phyloP scores from a whole-genome alignment of 2,797 vertebrate genomes.

The Scomberomorus guttatus region DNA sequence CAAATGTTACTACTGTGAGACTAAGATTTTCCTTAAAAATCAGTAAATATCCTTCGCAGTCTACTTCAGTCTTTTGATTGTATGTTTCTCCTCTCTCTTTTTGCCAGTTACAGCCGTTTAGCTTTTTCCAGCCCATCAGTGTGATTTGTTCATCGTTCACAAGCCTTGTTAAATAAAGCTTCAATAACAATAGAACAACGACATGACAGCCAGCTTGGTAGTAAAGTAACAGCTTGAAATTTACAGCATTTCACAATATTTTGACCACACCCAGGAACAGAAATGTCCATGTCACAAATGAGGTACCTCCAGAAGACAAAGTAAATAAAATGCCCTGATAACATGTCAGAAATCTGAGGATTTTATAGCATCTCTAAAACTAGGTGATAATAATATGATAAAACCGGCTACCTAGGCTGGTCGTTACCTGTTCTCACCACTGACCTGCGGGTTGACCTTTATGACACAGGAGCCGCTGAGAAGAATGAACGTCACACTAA shows the following conservation, averaged over 20 bases:
- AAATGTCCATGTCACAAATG: not conserved
- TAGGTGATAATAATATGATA: too few species aligned
- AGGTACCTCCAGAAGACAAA: not conserved
- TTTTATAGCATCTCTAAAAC: not conserved
- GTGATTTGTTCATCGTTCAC: not conserved
- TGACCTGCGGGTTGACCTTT: constrained; percentile 21
- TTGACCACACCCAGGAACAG: not conserved
- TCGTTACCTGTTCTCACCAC: constrained; percentile 14
- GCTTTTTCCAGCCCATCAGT: not conserved
- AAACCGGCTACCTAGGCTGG: not conserved
- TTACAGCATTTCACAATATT: not conserved
- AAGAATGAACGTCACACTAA: constrained; percentile 6
- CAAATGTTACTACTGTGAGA: not conserved
- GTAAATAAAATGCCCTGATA: not conserved
- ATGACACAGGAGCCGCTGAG: not conserved
- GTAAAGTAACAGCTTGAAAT: not conserved
- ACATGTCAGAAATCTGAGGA: not conserved
- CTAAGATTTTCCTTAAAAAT: not conserved
- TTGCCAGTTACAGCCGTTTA: not conserved
- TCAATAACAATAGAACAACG: not conserved
- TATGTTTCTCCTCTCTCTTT: not conserved
- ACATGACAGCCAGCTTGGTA: not conserved
- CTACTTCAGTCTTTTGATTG: not conserved
- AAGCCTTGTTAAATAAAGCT: not conserved
- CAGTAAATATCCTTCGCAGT: not conserved